phyloP scores from a whole-genome alignment of 1,140 invertebrate genomes.

The Aphelenchoides avenae region DNA sequence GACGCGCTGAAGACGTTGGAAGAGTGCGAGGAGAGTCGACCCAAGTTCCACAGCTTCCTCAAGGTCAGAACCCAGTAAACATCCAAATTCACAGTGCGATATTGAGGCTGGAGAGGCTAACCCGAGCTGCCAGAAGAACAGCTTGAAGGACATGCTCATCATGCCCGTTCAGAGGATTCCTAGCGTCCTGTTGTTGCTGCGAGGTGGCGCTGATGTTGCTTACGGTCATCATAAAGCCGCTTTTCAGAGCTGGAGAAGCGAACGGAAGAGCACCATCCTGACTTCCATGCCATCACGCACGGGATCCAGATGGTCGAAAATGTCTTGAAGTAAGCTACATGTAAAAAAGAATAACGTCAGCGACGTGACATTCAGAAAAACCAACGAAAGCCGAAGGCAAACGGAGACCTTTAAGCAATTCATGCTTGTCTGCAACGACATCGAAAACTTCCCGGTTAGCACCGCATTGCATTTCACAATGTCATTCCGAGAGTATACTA shows the following conservation, averaged over 20 bases:
- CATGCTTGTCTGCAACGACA: conserved; percentile 32
- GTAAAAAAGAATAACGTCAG: not conserved
- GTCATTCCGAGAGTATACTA: not conserved
- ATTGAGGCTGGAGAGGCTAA: conserved; percentile 16
- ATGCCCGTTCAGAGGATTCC: conserved; percentile 34
- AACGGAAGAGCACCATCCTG: conserved; percentile 28
- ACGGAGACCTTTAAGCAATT: conserved; percentile 29
- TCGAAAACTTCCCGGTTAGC: conserved; percentile 30
- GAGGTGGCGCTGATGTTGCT: conserved; percentile 27
- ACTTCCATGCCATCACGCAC: conserved; percentile 10
- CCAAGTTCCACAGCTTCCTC: conserved; percentile 30
- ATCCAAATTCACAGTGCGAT: too few species aligned
- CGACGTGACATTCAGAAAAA: too few species aligned
- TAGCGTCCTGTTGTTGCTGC: conserved; percentile 35
- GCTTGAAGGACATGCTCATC: conserved; percentile 31
- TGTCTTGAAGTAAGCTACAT: conserved; percentile 19
- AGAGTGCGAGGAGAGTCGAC: conserved; percentile 11
- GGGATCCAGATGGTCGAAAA: conserved; percentile 19
- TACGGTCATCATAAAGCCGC: too few species aligned
- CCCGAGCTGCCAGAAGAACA: conserved; percentile 28
- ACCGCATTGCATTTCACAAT: not conserved
- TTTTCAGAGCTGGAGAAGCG: conserved; percentile 34
- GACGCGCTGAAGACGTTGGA: conserved; percentile 15
- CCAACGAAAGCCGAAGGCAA: conserved; percentile 27
- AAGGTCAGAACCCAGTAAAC: too few species aligned